A percentile compares a stretch with the other conserved stretches of the same genome.
Evolutionary conservation across 2,888 invertebrate genomes (phyloP).

Genomic region (Emmelina monodactyla): DNA sequence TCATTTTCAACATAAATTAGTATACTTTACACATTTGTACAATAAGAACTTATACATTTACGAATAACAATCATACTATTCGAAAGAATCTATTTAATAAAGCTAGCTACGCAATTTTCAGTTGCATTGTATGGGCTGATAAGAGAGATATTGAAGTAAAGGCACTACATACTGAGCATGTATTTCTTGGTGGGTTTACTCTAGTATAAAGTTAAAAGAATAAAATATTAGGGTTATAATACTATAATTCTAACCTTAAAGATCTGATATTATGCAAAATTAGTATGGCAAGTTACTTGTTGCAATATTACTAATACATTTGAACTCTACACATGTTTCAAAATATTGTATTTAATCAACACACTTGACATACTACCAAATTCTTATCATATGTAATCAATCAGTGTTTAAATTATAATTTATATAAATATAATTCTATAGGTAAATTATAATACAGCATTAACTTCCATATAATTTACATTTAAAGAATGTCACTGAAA

Average conservation of each 20-base stretch:
- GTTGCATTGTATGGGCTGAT: too few relatives aligned
- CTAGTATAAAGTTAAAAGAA: too few relatives aligned
- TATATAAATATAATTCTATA: constrained; percentile 19
- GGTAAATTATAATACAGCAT: constrained; percentile 19
- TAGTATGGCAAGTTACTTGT: not conserved
- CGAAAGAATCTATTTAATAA: too few relatives aligned
- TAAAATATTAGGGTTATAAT: too few relatives aligned
- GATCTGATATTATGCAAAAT: not conserved
- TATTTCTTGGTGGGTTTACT: too few relatives aligned
- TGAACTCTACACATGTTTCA: not conserved
- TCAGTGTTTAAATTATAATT: not conserved
- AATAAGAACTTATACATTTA: constrained; percentile 17
- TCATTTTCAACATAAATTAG: constrained; percentile 42
- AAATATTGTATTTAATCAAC: not conserved
- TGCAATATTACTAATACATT: not conserved
- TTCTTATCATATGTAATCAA: not conserved
- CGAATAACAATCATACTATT: too few relatives aligned
- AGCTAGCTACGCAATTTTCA: too few relatives aligned
- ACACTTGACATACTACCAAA: not conserved
- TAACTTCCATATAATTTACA: constrained; percentile 20
- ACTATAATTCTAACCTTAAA: not conserved
- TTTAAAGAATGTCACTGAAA: constrained; percentile 24
- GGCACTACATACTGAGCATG: too few relatives aligned
- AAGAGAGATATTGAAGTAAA: too few relatives aligned
- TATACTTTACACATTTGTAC: constrained; percentile 53